Base-by-base conservation (phyloP, 2,888 invertebrate species). In the Meta bourneti region DNA sequence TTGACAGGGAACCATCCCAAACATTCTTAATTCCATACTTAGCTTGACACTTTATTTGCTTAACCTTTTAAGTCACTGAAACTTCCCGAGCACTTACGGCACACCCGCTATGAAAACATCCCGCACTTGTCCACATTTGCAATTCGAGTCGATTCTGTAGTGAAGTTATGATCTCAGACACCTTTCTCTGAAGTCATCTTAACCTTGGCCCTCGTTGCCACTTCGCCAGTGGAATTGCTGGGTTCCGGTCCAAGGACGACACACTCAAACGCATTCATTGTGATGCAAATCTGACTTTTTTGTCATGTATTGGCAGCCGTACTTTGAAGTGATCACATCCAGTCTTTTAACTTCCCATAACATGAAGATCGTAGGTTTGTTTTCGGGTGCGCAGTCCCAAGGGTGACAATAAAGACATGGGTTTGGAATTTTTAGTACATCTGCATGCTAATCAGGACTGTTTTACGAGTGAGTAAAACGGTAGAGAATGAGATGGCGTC, bases 211-310 rank as follows among this genome's bases (percentile, higher is more conserved):
- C 7, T 61, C 8, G 61, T 61, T 61, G 61, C 61, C 61, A 61
- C 11, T 61, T 61, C 16, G 5, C 11, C 61, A 16, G 11, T 16
- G 61, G 61, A 61, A 61, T 61, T 61, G 61, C 11, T 61, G 16
- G 7, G 11, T 61, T 61, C 61, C 61, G 61, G 61, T 61, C 61
- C 61, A 61, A 61, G 61, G 61, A 6, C 9, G 61, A 9, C 16
- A 16, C 61, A 61, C 16, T 61, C 16, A 16, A 77, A 7, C 11
- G 48, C 34, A 16, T n/a, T n/a, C 7, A 79, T 87, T 87, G 51
- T 87, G 71, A 87, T 87, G 87, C 80, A 79, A 87, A 87, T 87
- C 72, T 20, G 5, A 49, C 34, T 20, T 74, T 74, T 74, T 74
- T 20, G 20, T 20, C 74, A 34, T 74, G 34, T 19, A 74, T 34